Evolutionary conservation across 2,797 vertebrate genomes (phyloP).

Genomic region (Amblyraja radiata): DNA sequence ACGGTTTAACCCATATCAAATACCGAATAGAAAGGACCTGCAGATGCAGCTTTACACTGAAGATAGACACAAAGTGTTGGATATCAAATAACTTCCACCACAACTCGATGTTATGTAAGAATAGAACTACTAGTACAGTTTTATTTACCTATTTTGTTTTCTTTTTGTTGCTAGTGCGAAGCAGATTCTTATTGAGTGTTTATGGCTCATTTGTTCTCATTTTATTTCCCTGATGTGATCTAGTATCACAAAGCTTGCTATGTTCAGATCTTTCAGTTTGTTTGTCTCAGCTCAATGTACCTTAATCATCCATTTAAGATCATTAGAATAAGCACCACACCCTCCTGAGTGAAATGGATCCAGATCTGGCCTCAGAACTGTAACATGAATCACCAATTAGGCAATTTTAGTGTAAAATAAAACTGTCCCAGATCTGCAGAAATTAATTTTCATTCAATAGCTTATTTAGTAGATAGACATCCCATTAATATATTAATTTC

Average conservation of each 20-base stretch:
- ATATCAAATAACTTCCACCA: not conserved
- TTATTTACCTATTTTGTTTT: not conserved
- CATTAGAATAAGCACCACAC: not conserved
- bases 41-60: no score
- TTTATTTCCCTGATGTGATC: not conserved
- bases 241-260: not conserved
- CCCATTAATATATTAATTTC: constrained; percentile 24
- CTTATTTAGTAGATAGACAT: not conserved
- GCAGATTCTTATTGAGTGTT: not conserved
- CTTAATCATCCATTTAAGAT: not conserved
- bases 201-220: not conserved
- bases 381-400: constrained; percentile 7
- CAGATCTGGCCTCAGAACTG: not conserved
- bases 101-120: not conserved
- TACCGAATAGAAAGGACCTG: no score
- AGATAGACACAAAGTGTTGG: no score
- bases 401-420: not conserved
- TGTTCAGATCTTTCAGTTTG: not conserved
- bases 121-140: not conserved
- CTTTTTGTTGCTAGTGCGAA: not conserved
- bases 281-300: not conserved
- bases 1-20: not conserved
- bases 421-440: not conserved
- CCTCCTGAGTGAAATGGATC: not conserved
- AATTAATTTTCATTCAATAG: not conserved